These are phyloP conservation scores for Polymixis flavicincta DNA, from an alignment of 2,888 invertebrate species.

Conservation along the genomic window DNA sequence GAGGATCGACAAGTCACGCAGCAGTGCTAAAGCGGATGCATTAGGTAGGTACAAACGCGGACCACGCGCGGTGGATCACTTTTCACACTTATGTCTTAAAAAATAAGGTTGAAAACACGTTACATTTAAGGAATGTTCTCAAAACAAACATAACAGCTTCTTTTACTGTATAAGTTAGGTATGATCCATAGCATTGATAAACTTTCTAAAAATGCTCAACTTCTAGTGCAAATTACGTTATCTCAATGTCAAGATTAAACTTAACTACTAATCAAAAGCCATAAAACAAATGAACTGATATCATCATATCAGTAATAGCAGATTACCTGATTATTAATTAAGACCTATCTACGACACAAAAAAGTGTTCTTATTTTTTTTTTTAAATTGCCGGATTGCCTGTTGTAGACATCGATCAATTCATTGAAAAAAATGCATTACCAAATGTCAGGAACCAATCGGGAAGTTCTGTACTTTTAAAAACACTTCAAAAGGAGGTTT, in stretches of 20 bases:
- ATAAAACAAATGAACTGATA: conserved; percentile 30
- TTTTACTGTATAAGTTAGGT: not conserved
- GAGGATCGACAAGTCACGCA: no score
- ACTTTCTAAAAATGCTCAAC: not conserved
- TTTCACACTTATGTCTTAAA: no score
- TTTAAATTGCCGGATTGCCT: no score
- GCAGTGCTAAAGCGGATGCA: not conserved
- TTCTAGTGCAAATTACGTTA: not conserved
- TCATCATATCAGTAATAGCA: conserved; percentile 13
- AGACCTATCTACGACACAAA: not conserved
- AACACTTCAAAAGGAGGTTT: no score
- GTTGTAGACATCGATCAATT: no score
- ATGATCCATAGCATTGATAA: not conserved
- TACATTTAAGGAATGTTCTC: no score
- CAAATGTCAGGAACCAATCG: not conserved
- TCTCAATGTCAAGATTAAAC: not conserved
- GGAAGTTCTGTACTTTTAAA: not conserved
- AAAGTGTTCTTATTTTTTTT: no score
- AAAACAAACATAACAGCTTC: no score
- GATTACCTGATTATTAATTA: conserved; percentile 19
- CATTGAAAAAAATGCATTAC: no score
- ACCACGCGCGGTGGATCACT: no score
- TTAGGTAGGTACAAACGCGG: no score
- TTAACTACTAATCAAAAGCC: conserved; percentile 27
- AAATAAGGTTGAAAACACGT: no score